Evolutionary conservation across 2,113 vertebrate genomes (phyloP), one percentile per base, ranked within the genome.

Genomic region (Prionailurus bengalensis): DNA sequence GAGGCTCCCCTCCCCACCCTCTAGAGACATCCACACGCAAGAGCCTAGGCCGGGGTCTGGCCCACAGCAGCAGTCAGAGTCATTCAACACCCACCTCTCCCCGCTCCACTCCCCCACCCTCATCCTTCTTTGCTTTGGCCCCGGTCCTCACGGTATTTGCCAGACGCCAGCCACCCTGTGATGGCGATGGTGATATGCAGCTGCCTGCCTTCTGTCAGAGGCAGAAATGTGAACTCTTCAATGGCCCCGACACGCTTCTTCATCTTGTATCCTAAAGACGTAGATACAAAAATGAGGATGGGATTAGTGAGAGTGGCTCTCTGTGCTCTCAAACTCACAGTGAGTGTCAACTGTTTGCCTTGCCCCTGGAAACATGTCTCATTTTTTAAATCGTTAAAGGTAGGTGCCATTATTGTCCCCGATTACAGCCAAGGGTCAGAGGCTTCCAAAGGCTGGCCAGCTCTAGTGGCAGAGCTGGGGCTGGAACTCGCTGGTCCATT

Each of bases 241-340:
- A 99, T 99, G 17, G 99, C 99, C 27, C 99, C 99, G 0, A 99
- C 99, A 36, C 99, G 99, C 98, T 99, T 99, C 95, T 99, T 99
- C 99, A 99, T 99, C 98, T 99, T 99, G 98, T 99, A 99, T 3
- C 99, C 99, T 99, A 85, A 63, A 97, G 94, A 51, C 42, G 95
- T 80, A 89, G 96, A 89, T 33, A 94, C 2, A 0, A 0, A 81
- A 80, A 48, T 13, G 71, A 74, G 63, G 16, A 25, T 4, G 45
- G 80, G 76, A 5, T 19, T 2, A 5, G 39, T 53, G 9, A 3
- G 65, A 42, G 39, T 0, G 45, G 48, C 65, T 74, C 42, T 27
- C 53, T 10, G 45, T 1, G 25, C 8, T n/a, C 31, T 14, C 29
- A 3, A 39, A 1, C 10, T 31, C 58, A 25, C 27, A 31, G 55